Conservation (phyloP, 2,888 invertebrate species). For the Megamerina dolium region DNA sequence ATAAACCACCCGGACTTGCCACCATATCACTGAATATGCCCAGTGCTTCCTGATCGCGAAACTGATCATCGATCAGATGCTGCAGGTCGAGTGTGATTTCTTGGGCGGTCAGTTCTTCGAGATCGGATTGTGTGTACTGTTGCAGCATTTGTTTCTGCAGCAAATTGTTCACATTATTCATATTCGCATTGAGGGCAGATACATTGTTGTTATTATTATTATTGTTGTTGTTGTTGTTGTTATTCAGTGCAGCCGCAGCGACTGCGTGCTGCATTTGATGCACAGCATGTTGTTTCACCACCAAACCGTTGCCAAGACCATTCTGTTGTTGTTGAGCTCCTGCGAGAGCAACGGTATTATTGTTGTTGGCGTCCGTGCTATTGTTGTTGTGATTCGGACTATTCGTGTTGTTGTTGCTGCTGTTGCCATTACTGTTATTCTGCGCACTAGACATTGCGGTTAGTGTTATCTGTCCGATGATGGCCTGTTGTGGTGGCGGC, state of each 20-base stretch:
- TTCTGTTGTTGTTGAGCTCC: constrained; percentile 22
- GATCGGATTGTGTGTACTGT: constrained; percentile 72
- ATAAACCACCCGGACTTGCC: constrained; percentile 50
- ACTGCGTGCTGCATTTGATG: constrained; percentile 48
- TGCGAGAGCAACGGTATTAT: constrained; percentile 15
- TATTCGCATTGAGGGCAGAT: constrained; percentile 24
- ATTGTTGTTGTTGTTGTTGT: constrained; percentile 35
- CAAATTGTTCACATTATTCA: constrained; percentile 48
- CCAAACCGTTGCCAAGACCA: constrained; percentile 37
- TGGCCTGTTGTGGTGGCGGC: constrained; percentile 45
- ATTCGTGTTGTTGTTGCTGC: constrained; percentile 23
- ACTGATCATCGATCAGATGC: constrained; percentile 88
- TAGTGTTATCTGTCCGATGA: constrained; percentile 46
- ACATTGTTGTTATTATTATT: constrained; percentile 24
- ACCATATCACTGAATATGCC: constrained; percentile 82
- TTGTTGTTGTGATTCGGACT: constrained; percentile 26
- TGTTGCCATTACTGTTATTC: constrained; percentile 23
- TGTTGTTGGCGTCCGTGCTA: constrained; percentile 31
- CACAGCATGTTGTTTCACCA: constrained; percentile 47
- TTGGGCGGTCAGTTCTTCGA: constrained; percentile 84
- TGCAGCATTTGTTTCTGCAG: constrained; percentile 58
- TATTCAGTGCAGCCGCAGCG: constrained; percentile 34
- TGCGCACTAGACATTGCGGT: constrained; percentile 45
- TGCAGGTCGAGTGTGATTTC: constrained; percentile 90
- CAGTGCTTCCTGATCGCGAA: constrained; percentile 68